phyloP scores from a whole-genome alignment of 2,113 vertebrate species.

The Lampris megalopsis region DNA sequence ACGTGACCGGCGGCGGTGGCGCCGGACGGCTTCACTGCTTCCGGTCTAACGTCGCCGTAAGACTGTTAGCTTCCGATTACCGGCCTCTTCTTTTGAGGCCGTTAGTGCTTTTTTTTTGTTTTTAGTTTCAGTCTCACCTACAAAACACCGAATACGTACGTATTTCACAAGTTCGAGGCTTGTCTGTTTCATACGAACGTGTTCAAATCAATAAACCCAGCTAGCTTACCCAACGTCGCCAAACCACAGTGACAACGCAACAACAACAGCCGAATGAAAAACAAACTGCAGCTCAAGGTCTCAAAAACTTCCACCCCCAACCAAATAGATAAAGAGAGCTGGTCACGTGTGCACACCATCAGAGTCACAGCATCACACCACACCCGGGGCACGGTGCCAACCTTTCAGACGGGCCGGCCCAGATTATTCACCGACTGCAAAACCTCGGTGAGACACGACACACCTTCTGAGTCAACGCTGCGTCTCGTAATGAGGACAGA shows the following conservation, averaged over 20 bases:
- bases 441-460: background rate
- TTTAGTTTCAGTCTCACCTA: background rate
- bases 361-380: constrained; percentile 1
- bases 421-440: background rate
- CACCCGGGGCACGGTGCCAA: background rate
- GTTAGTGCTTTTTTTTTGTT: background rate
- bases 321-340: background rate
- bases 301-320: background rate
- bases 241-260: background rate
- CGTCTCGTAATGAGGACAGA: background rate
- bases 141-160: background rate
- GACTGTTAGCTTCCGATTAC: background rate
- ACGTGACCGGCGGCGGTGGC: too few relatives aligned
- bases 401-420: background rate
- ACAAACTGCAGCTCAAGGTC: background rate
- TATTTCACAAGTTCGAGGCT: too few relatives aligned
- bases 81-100: background rate
- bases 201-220: background rate
- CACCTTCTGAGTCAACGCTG: background rate
- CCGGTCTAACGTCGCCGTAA: background rate
- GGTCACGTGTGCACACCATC: background rate
- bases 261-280: background rate
- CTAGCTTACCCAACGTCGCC: background rate
- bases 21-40: too few relatives aligned
- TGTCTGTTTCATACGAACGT: background rate